phyloP scores from a whole-genome alignment of 2,113 vertebrate species.

The Lophura nycthemera region DNA sequence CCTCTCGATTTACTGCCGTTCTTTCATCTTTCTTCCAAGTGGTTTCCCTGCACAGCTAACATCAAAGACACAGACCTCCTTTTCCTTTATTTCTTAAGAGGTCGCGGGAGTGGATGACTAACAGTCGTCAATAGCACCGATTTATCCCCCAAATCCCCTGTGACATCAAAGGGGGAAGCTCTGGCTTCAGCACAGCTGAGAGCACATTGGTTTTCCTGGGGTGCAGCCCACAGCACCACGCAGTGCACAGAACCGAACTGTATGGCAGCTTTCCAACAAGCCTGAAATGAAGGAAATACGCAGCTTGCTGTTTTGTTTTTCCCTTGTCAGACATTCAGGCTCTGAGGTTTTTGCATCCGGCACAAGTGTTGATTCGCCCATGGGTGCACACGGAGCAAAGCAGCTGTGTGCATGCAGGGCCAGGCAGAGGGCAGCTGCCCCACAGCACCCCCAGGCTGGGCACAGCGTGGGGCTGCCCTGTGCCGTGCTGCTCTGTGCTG shows the following conservation, averaged over 20 bases:
- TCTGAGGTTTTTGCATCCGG: not conserved
- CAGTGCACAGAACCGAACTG: not conserved
- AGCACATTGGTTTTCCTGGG: rapidly evolving
- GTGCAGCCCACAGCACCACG: rapidly evolving
- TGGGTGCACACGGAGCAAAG: not conserved
- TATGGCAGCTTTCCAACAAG: not conserved
- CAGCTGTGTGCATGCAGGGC: not conserved
- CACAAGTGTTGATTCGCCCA: not conserved
- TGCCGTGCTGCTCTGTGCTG: not conserved
- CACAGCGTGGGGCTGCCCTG: no score
- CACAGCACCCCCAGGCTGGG: not conserved
- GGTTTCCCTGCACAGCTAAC: rapidly evolving
- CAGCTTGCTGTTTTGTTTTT: not conserved
- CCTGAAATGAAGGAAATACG: not conserved
- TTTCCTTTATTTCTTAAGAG: not conserved
- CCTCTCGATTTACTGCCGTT: not conserved
- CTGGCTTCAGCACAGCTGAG: not conserved
- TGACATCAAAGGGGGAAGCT: not conserved
- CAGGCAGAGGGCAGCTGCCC: not conserved
- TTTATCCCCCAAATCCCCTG: not conserved
- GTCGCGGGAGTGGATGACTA: not conserved
- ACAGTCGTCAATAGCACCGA: not conserved
- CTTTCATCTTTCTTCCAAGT: not conserved
- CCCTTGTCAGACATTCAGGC: not conserved
- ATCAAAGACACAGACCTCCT: not conserved